Percentiles rank a stretch among this genome's conserved stretches.
phyloP scores from a whole-genome alignment of 1,140 invertebrate genomes.

The Drosophila bifasciata region DNA sequence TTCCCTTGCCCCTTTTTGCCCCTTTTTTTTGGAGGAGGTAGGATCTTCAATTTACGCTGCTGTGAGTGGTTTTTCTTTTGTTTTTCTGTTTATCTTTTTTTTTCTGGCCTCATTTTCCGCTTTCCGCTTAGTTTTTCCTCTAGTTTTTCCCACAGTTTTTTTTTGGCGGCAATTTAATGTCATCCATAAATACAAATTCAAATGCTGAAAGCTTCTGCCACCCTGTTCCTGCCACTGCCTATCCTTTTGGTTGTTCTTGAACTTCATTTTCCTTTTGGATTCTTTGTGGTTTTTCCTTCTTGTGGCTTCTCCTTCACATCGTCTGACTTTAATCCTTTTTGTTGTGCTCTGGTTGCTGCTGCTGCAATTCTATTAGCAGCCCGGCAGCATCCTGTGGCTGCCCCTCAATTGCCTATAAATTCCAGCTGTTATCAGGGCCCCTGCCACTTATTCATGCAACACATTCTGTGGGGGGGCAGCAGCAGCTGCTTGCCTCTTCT shows the following conservation, averaged over 20 bases:
- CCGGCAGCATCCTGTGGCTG: slow-evolving; percentile 32
- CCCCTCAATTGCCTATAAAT: slow-evolving; percentile 71
- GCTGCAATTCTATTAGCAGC: slow-evolving; percentile 70
- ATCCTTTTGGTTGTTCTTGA: slow-evolving; percentile 62
- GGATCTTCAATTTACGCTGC: slow-evolving; percentile 69
- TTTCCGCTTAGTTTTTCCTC: slow-evolving; percentile 7
- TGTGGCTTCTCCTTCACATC: neutral
- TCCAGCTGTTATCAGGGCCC: slow-evolving; percentile 67
- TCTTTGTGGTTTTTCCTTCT: slow-evolving; percentile 1
- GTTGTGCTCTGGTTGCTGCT: slow-evolving; percentile 38
- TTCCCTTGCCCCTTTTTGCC: slow-evolving; percentile 17
- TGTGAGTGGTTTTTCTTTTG: slow-evolving; percentile 72
- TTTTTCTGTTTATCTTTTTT: slow-evolving; percentile 52
- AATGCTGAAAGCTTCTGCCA: slow-evolving; percentile 54
- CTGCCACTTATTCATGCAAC: slow-evolving; percentile 68
- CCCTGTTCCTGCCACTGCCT: neutral
- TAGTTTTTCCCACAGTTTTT: slow-evolving; percentile 5
- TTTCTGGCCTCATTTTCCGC: slow-evolving; percentile 54
- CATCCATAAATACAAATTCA: slow-evolving; percentile 80
- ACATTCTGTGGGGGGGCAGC: slow-evolving; percentile 43
- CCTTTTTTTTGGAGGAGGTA: slow-evolving; percentile 13
- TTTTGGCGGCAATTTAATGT: slow-evolving; percentile 74
- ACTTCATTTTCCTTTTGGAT: slow-evolving; percentile 50
- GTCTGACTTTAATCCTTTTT: slow-evolving; percentile 24
- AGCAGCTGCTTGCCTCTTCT: slow-evolving; percentile 32